Conservation (phyloP, 1,140 invertebrate genomes). For the Drosophila punjabiensis region DNA sequence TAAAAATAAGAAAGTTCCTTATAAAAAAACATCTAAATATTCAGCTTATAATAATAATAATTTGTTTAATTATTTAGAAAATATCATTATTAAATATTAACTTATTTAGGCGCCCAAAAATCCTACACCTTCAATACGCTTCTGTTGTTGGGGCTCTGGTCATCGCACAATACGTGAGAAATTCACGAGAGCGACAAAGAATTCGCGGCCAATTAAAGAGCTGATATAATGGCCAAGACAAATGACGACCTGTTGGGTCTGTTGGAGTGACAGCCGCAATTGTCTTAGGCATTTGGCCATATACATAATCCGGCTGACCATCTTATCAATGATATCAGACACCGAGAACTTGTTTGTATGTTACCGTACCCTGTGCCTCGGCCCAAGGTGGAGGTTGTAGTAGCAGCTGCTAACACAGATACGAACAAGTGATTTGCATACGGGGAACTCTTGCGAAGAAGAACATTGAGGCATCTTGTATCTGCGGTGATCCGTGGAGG, state of each 20-base stretch:
- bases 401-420: conserved; percentile 38
- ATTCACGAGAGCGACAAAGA: conserved; percentile 23
- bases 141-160: neutral
- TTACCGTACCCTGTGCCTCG: neutral
- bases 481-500: neutral
- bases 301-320: conserved; percentile 39
- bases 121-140: neutral
- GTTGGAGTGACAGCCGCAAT: conserved; percentile 57
- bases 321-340: conserved; percentile 73
- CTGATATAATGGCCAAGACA: conserved; percentile 66
- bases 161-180: conserved; percentile 64
- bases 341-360: conserved; percentile 62
- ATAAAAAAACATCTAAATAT: too few species aligned
- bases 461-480: conserved; percentile 38
- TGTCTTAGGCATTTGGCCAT: conserved; percentile 38
- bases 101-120: neutral
- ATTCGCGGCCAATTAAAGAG: conserved; percentile 68
- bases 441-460: conserved; percentile 12
- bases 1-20: too few species aligned
- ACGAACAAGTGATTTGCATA: conserved; percentile 69
- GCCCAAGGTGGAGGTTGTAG: conserved; percentile 40
- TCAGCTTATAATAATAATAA: too few species aligned
- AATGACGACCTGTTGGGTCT: conserved; percentile 63
- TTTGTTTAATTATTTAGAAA: too few species aligned
- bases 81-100: too few species aligned